Evolutionary conservation across 2,113 vertebrate species (phyloP).

Genomic region (Suncus etruscus): DNA sequence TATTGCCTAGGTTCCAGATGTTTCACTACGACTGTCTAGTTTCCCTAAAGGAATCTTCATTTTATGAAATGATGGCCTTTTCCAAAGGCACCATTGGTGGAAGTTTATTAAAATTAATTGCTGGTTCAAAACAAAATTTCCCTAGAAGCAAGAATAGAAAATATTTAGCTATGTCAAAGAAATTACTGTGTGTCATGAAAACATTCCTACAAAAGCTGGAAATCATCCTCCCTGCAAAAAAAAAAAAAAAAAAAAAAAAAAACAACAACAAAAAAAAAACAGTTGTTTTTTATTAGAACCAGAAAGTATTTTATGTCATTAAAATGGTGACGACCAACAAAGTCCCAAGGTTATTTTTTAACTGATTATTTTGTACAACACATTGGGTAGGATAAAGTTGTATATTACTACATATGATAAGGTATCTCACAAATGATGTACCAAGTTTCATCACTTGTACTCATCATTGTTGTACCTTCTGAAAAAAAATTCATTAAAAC

Average conservation of each 20-base stretch:
- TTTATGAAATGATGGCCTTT: neutral
- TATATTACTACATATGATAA: too few relatives aligned
- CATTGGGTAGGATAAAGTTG: too few relatives aligned
- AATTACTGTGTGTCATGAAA: neutral
- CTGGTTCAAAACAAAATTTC: neutral
- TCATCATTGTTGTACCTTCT: neutral
- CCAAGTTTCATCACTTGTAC: neutral
- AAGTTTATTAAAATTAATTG: constrained; percentile 20
- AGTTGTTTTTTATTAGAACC: neutral
- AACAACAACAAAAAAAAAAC: too few relatives aligned
- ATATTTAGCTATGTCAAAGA: neutral
- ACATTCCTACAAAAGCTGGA: neutral
- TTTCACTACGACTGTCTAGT: neutral
- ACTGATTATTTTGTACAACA: neutral
- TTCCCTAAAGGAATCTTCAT: neutral
- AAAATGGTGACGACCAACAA: neutral
- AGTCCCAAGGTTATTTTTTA: neutral
- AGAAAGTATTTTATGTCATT: constrained; percentile 30
- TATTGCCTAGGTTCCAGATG: neutral
- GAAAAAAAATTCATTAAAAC: neutral
- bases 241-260: too few relatives aligned
- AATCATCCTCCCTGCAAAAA: too few relatives aligned
- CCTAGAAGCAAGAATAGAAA: constrained; percentile 19
- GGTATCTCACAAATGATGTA: too few relatives aligned
- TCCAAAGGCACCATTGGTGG: neutral